A percentile compares a stretch with the other conserved stretches of the same genome.
Conservation (phyloP, 2,888 invertebrate genomes). For the Prosopocoilus inquinatus region DNA sequence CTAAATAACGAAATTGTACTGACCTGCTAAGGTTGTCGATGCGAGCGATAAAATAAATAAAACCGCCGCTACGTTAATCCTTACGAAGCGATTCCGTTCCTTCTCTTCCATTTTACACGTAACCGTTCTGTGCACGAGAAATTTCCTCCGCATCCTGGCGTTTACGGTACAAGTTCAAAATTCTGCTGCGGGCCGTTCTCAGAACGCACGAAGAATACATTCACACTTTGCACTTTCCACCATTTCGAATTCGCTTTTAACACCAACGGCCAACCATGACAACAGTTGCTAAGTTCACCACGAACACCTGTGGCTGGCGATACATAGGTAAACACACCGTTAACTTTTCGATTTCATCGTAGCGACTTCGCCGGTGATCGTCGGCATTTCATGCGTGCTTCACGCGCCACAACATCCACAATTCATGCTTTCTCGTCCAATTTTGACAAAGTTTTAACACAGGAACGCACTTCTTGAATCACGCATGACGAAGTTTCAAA, state of each 20-base stretch:
- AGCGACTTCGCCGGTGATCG: neutral
- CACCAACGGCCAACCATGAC: neutral
- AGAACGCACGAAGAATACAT: neutral
- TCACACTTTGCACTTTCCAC: slow-evolving; percentile 1
- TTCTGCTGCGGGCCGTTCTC: too few species aligned
- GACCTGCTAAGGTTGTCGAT: too few species aligned
- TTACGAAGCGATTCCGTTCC: neutral
- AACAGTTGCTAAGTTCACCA: slow-evolving; percentile 4
- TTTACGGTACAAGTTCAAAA: too few species aligned
- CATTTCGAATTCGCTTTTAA: neutral
- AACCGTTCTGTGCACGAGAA: neutral
- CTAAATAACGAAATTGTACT: too few species aligned
- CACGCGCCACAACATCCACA: neutral
- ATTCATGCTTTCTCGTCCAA: neutral
- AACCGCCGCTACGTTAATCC: neutral
- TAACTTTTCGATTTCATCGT: slow-evolving; percentile 19
- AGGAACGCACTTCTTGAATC: neutral
- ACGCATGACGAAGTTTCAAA: neutral
- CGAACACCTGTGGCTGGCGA: slow-evolving; percentile 30
- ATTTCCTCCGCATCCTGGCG: too few species aligned
- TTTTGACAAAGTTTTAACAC: neutral
- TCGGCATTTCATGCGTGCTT: neutral
- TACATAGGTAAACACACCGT: slow-evolving; percentile 25
- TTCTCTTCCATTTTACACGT: slow-evolving; percentile 1
- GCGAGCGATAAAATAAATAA: too few species aligned